phyloP scores from a whole-genome alignment of 2,113 vertebrate genomes.

The Etheostoma cragini region DNA sequence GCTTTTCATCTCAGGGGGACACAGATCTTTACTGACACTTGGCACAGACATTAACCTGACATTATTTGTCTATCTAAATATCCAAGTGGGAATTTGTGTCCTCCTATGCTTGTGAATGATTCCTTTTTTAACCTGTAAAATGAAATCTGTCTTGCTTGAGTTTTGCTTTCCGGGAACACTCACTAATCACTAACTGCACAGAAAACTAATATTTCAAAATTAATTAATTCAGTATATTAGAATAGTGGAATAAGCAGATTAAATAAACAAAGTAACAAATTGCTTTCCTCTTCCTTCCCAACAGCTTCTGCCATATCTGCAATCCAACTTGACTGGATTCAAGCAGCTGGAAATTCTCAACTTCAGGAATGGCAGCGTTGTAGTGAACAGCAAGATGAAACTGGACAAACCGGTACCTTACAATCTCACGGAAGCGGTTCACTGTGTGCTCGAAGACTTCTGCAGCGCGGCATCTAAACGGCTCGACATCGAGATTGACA shows the following conservation, averaged over 20 bases:
- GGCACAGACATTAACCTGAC: conserved; percentile 13
- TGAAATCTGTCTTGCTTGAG: conserved; percentile 5
- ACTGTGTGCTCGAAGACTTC: conserved; percentile 89
- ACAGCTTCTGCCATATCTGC: conserved; percentile 93
- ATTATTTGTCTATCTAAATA: conserved; percentile 19
- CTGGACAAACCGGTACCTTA: conserved; percentile 89
- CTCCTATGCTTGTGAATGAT: neutral
- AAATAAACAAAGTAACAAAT: neutral
- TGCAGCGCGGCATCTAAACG: conserved; percentile 86
- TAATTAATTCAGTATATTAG: neutral
- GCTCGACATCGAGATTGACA: conserved; percentile 91
- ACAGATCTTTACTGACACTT: conserved; percentile 24
- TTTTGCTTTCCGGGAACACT: conserved; percentile 5
- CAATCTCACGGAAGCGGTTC: conserved; percentile 90
- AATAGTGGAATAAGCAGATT: neutral
- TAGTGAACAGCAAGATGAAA: conserved; percentile 93
- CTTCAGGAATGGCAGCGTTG: conserved; percentile 94
- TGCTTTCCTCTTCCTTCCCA: conserved; percentile 30
- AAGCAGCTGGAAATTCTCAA: conserved; percentile 95
- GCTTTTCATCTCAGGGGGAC: conserved; percentile 24
- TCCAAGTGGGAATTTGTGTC: conserved; percentile 16
- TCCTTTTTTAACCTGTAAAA: neutral
- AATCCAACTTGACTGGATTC: conserved; percentile 93
- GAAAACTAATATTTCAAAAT: conserved; percentile 1
- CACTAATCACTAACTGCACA: conserved; percentile 10